Conservation (phyloP, 1,140 invertebrate species). For the Halesus radiatus region DNA sequence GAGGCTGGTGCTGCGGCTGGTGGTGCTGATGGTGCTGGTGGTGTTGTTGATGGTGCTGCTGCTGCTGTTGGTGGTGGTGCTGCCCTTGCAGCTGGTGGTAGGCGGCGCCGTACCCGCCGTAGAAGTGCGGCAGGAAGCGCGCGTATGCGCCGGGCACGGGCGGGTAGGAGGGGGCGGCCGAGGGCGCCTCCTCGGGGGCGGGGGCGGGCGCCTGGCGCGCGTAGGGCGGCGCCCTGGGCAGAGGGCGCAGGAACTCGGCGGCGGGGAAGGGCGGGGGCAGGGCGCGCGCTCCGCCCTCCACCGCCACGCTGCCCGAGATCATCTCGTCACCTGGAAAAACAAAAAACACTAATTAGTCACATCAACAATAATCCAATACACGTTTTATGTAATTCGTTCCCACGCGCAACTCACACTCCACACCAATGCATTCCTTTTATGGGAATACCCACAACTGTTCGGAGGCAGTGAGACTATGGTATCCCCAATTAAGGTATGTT, state of each 20-base stretch:
- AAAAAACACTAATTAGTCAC: background rate
- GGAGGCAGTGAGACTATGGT: too few relatives aligned
- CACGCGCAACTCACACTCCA: too few relatives aligned
- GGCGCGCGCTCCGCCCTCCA: conserved; percentile 68
- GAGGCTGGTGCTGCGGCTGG: conserved; percentile 59
- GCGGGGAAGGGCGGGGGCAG: conserved; percentile 61
- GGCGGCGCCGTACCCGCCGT: conserved; percentile 61
- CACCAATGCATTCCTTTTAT: too few relatives aligned
- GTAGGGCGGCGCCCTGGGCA: conserved; percentile 64
- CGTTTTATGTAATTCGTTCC: too few relatives aligned
- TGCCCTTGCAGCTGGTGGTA: conserved; percentile 59
- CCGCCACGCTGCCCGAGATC: conserved; percentile 69
- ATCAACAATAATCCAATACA: too few relatives aligned
- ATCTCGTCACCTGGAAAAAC: conserved; percentile 65
- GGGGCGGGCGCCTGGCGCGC: conserved; percentile 57
- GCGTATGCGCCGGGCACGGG: conserved; percentile 62
- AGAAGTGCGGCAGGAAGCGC: conserved; percentile 62
- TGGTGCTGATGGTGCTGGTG: conserved; percentile 59
- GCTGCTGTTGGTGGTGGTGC: conserved; percentile 62
- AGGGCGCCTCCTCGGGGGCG: conserved; percentile 52
- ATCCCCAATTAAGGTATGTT: too few relatives aligned
- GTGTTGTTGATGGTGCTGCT: conserved; percentile 55
- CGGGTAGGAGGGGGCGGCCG: conserved; percentile 61
- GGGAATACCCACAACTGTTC: too few relatives aligned
- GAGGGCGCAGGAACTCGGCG: conserved; percentile 68